These are phyloP conservation scores for Dascyllus trimaculatus DNA, from an alignment of 2,113 vertebrate genomes.

Conservation along the genomic window DNA sequence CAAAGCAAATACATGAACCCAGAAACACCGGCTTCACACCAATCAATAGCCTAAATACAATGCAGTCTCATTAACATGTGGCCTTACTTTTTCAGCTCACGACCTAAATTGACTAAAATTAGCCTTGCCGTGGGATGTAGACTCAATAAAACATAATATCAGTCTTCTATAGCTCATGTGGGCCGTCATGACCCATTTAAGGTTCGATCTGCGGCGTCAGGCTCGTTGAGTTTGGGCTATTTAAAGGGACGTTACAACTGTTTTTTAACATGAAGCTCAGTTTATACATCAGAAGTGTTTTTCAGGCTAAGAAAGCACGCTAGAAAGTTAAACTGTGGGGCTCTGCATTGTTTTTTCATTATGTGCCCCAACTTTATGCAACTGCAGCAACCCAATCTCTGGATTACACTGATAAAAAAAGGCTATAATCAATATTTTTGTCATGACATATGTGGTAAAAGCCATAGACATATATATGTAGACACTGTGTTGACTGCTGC, in stretches of 20 bases:
- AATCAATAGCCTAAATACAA: constrained; percentile 9
- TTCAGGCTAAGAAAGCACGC: too few species aligned
- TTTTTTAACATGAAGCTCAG: too few species aligned
- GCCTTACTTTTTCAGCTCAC: constrained; percentile 7
- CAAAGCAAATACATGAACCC: background rate
- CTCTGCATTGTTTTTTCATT: too few species aligned
- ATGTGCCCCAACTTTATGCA: too few species aligned
- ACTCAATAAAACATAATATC: constrained; percentile 31
- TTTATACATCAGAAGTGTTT: background rate
- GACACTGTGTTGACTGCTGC: too few species aligned
- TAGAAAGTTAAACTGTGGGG: too few species aligned
- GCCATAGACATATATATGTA: too few species aligned
- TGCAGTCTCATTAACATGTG: constrained; percentile 18
- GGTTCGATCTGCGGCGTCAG: background rate
- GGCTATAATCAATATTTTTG: too few species aligned
- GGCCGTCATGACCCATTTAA: constrained; percentile 22
- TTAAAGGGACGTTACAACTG: background rate
- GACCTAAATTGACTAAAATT: constrained; percentile 53
- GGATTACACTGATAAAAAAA: too few species aligned
- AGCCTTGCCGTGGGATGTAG: constrained; percentile 18
- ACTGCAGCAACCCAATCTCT: too few species aligned
- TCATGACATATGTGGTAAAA: too few species aligned
- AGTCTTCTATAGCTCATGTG: constrained; percentile 3
- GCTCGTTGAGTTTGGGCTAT: background rate
- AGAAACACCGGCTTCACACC: background rate